Base-by-base conservation (phyloP, 2,113 vertebrate genomes). In the Mustela nigripes region DNA sequence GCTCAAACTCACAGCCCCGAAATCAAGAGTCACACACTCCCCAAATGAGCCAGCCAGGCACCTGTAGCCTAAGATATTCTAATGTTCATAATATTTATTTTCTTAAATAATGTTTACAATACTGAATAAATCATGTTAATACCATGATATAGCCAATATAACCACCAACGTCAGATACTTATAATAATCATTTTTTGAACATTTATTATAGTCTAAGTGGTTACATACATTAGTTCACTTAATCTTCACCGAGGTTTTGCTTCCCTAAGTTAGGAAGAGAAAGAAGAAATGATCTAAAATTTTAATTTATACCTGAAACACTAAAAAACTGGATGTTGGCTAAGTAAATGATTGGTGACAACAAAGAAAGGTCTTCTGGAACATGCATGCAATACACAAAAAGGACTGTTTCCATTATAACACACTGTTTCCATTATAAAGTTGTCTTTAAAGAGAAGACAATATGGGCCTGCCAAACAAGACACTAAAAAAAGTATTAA, bases 261-360 rank as follows among this genome's bases (percentile, higher is more conserved):
- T 50, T 7, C n/a, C 16, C 12, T 28, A 56, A 31, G 56, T 92
- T 90, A 48, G 58, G 56, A 95, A 84, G 26, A 83, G n/a, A 87
- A 94, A 50, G n/a, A 81, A 69, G 39, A 96, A 39, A 82, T 50
- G 6, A 60, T 91, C 7, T 80, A 78, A 79, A 84, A 31, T 45
- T 76, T 87, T 83, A 69, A 93, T 67, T 93, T 95, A 84, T 58
- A 76, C 18, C 65, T 76, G 21, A 74, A 91, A 94, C 50, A 84
- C 12, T 63, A 80, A 93, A 80, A 36, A 33, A 2, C 10, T 24
- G 9, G 21, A 76, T 12, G 33, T 58, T n/a, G 16, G 31, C 39
- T 71, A 86, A 85, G 3, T 76, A 89, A 96, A 85, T 11, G 2
- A 67, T 5, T n/a, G 39, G 36, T 45, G 26, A 71, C 24, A 95